Conservation (phyloP, 2,797 vertebrate genomes). For the Acanthopagrus latus region DNA sequence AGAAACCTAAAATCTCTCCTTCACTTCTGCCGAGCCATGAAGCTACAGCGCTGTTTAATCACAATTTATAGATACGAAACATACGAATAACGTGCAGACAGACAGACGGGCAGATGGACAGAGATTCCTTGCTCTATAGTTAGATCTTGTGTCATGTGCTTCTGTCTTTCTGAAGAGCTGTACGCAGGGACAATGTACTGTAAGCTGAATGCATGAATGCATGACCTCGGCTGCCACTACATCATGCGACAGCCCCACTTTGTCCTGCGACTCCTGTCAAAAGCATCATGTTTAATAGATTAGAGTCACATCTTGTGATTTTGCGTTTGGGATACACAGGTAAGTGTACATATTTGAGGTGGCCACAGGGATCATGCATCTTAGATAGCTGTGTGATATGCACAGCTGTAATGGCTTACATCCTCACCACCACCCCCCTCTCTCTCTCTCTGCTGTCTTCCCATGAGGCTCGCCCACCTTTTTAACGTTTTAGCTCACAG, state of each 20-base stretch:
- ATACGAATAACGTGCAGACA: too few relatives aligned
- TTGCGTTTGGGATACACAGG: constrained; percentile 61
- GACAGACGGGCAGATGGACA: too few relatives aligned
- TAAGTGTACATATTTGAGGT: constrained; percentile 71
- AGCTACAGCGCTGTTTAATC: too few relatives aligned
- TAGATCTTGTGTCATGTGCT: too few relatives aligned
- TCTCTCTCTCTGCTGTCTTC: constrained; percentile 6
- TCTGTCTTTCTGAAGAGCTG: neutral
- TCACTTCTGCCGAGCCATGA: too few relatives aligned
- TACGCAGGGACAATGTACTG: neutral
- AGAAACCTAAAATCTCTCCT: too few relatives aligned
- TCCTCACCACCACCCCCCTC: constrained; percentile 37
- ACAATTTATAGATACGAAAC: too few relatives aligned
- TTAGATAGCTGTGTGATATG: constrained; percentile 57
- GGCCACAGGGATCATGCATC: constrained; percentile 64
- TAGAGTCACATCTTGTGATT: constrained; percentile 43
- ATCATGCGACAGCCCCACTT: constrained; percentile 31
- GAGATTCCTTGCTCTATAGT: too few relatives aligned
- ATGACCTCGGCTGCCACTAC: neutral
- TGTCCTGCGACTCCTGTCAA: constrained; percentile 32
- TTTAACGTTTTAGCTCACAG: constrained; percentile 78
- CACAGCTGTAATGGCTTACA: constrained; percentile 72
- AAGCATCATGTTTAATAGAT: constrained; percentile 68
- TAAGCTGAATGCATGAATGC: constrained; percentile 19
- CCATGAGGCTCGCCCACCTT: constrained; percentile 72